These are phyloP conservation scores for Dendrophyllia cribrosa DNA, from an alignment of 64 coral and sea anemone genomes.

Conservation along the genomic window DNA sequence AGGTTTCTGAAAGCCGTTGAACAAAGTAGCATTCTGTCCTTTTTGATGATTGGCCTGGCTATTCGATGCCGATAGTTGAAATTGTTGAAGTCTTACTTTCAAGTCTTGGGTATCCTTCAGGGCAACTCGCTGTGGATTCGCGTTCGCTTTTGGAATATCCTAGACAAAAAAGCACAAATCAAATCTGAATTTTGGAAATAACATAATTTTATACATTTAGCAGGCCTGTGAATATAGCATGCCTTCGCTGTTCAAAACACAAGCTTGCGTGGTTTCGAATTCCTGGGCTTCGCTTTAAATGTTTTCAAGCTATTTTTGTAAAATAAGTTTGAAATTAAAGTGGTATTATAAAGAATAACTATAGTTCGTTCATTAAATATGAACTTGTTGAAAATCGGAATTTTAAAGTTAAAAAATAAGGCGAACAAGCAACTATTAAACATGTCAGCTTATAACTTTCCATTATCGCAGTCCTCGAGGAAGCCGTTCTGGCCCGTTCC, in stretches of 20 bases:
- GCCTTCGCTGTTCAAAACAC: neutral
- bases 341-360: too few relatives aligned
- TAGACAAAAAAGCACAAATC: neutral
- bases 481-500: neutral
- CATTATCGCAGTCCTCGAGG: too few relatives aligned
- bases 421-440: too few relatives aligned
- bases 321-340: too few relatives aligned
- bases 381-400: too few relatives aligned
- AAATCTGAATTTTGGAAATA: neutral
- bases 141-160: constrained; percentile 11
- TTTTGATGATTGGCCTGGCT: constrained; percentile 5
- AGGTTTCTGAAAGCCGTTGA: neutral
- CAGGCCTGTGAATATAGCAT: too few relatives aligned
- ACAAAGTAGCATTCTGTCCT: neutral
- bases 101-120: constrained; percentile 31
- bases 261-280: neutral
- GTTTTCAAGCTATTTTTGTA: too few relatives aligned
- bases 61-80: constrained; percentile 16
- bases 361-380: too few relatives aligned
- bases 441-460: too few relatives aligned
- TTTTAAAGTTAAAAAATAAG: too few relatives aligned
- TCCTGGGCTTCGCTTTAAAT: neutral
- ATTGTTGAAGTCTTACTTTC: constrained; percentile 34
- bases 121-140: constrained; percentile 26
- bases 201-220: too few relatives aligned